Evolutionary conservation across 2,113 vertebrate species (phyloP).

Genomic region (Caranx melampygus): DNA sequence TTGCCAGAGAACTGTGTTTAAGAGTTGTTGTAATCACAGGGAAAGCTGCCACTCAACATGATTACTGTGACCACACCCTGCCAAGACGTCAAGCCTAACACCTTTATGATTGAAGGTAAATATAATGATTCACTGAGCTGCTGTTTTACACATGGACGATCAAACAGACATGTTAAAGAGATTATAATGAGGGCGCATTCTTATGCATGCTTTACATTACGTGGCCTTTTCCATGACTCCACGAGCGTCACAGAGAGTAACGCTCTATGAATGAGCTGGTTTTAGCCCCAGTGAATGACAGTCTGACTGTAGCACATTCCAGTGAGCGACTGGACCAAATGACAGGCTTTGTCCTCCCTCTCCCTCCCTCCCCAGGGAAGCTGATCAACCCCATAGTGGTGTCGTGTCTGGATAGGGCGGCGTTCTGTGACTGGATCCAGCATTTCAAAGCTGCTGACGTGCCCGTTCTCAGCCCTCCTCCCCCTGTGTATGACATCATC

Average conservation of each 20-base stretch:
- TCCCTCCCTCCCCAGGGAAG: slow-evolving; percentile 77
- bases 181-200: slow-evolving; percentile 49
- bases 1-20: slow-evolving; percentile 25
- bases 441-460: slow-evolving; percentile 82
- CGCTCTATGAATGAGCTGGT: slow-evolving; percentile 73
- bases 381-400: slow-evolving; percentile 87
- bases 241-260: slow-evolving; percentile 65
- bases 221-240: slow-evolving; percentile 46
- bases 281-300: slow-evolving; percentile 71
- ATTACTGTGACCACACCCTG: slow-evolving; percentile 90
- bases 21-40: slow-evolving; percentile 81
- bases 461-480: slow-evolving; percentile 80
- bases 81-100: slow-evolving; percentile 88
- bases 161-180: slow-evolving; percentile 22
- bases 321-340: slow-evolving; percentile 67
- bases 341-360: slow-evolving; percentile 65
- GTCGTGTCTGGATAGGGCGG: slow-evolving; percentile 77
- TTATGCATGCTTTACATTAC: slow-evolving; percentile 50
- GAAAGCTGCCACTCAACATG: slow-evolving; percentile 94
- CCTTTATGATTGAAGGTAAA: slow-evolving; percentile 94
- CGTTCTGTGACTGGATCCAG: slow-evolving; percentile 85
- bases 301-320: slow-evolving; percentile 75
- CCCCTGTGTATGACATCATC: slow-evolving; percentile 85
- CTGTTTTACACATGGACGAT: not conserved
- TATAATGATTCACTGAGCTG: slow-evolving; percentile 8